Conservation (phyloP, 2,113 vertebrate species). For the Saguinus imperator region DNA sequence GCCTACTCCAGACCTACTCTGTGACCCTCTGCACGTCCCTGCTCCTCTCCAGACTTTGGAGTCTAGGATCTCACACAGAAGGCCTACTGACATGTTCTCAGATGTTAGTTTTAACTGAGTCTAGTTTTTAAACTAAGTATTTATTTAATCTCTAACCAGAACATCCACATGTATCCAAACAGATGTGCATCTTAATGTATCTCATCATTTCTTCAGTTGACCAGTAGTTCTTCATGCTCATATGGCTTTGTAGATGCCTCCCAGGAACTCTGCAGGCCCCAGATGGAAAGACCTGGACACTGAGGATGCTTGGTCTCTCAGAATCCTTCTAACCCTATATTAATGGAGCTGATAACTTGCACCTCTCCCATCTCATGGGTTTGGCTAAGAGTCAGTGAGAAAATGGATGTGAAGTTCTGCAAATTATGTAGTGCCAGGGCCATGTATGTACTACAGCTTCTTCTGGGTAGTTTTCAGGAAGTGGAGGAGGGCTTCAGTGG, state of each 20-base stretch:
- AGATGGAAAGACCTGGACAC: background rate
- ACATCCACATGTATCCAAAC: background rate
- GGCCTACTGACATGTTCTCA: background rate
- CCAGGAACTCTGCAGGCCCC: background rate
- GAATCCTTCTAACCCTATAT: background rate
- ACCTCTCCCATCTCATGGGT: background rate
- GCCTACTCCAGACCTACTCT: background rate
- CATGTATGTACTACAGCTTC: too few relatives aligned
- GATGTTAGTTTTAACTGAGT: background rate
- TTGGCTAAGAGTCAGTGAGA: background rate
- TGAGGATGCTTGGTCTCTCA: background rate
- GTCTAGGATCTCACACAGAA: background rate
- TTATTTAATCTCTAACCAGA: background rate
- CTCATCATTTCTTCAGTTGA: background rate
- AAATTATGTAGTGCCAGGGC: background rate
- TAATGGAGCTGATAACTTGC: background rate
- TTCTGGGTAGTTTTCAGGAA: background rate
- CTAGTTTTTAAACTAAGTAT: constrained; percentile 13
- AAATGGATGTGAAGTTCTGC: background rate
- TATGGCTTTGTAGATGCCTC: background rate
- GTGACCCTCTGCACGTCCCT: fast-evolving
- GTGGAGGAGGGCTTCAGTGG: background rate
- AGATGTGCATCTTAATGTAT: background rate
- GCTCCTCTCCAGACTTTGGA: background rate
- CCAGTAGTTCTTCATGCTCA: background rate